These are phyloP conservation scores for Passer domesticus DNA, from an alignment of 2,113 vertebrate genomes.

Conservation along the genomic window DNA sequence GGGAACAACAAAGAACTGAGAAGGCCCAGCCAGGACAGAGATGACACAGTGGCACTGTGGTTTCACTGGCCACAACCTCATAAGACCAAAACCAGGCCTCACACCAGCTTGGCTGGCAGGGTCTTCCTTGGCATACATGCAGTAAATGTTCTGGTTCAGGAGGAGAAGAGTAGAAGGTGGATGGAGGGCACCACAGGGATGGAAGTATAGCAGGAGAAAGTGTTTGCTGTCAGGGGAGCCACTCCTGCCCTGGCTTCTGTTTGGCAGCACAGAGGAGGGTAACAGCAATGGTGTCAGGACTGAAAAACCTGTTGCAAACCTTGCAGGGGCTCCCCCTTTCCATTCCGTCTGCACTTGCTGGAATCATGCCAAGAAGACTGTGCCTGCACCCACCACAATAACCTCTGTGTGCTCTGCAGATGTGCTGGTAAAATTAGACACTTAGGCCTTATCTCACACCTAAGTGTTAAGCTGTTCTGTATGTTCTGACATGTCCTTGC, in stretches of 20 bases:
- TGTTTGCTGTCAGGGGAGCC: fast-evolving
- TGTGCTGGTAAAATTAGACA: background rate
- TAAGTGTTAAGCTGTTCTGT: background rate
- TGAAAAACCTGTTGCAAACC: background rate
- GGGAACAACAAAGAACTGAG: background rate
- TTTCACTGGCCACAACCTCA: background rate
- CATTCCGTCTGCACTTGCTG: background rate
- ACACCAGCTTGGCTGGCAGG: background rate
- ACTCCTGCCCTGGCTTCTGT: background rate
- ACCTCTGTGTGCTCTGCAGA: background rate
- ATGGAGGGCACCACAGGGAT: fast-evolving
- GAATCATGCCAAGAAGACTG: background rate
- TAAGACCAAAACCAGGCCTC: background rate
- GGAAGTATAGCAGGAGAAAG: background rate
- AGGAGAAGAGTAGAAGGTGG: background rate
- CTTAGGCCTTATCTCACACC: background rate
- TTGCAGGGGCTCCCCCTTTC: background rate
- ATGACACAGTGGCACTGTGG: background rate
- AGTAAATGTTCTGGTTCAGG: background rate
- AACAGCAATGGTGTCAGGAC: background rate
- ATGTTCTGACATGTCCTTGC: background rate
- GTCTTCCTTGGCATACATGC: fast-evolving
- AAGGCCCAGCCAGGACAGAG: background rate
- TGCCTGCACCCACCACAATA: background rate
- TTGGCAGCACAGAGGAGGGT: background rate